Evolutionary conservation across 2,888 invertebrate genomes (phyloP), one percentile per base, ranked within the genome.

Genomic region (Pasiphila rectangulata): DNA sequence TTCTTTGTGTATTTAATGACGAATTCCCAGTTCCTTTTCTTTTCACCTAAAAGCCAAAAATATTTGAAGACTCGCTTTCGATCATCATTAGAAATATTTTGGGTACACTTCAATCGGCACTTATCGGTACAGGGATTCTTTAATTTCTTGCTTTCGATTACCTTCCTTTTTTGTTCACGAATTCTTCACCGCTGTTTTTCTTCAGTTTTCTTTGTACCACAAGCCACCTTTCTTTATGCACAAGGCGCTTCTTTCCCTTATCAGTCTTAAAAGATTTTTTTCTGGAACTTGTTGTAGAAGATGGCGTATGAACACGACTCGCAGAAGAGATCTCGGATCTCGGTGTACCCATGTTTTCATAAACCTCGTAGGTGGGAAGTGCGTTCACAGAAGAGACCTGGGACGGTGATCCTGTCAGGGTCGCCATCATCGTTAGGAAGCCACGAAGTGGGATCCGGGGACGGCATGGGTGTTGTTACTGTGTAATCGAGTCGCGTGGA

Each of bases 1-100:
- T n/a, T n/a, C n/a, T n/a, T n/a, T 25, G 25, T 25, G 12, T 25
- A 25, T 12, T 25, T 25, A 25, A 25, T 12, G 12, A 25, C 25
- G 12, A 25, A 12, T 25, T 25, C 25, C 12, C 25, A 25, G 25
- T 25, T 9, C 6, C 12, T 25, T 12, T 25, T 25, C 25, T 25
- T 25, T 25, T 25, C 25, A 25, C 25, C 25, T 25, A 25, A 12
- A 25, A 25, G 25, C 25, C 25, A 25, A 25, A 25, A 25, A 25
- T 25, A 25, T 25, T 25, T 25, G 3, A 25, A 25, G 25, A 25
- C 25, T n/a, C n/a, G 25, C 25, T 25, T 25, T 25, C 25, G 25
- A 25, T 25, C 12, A 25, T 21, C 21, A 21, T 21, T 3, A 21
- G 21, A 21, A 21, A 21, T 21, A 1, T 21, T 3, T n/a, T n/a